These are phyloP conservation scores for Ochotona curzoniae DNA, from an alignment of 2,113 vertebrate genomes.

Conservation along the genomic window DNA sequence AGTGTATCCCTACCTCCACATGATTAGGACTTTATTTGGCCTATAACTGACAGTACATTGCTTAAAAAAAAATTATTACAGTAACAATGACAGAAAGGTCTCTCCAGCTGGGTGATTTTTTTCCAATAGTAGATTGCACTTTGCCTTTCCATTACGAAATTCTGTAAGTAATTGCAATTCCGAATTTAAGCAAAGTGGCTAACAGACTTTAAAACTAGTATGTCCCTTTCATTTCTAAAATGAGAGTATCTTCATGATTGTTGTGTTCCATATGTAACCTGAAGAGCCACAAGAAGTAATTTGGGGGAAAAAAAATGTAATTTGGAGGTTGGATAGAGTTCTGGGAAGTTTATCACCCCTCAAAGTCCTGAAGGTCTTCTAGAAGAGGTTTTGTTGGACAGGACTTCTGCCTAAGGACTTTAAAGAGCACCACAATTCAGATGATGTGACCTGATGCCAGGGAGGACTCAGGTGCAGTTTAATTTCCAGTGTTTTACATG, in stretches of 20 bases:
- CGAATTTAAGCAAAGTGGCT: not conserved
- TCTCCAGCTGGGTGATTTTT: not conserved
- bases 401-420: not conserved
- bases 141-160: not conserved
- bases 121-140: not conserved
- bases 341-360: not conserved
- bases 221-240: conserved; percentile 19
- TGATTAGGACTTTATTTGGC: not conserved
- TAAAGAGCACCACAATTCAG: not conserved
- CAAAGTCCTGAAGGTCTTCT: not conserved
- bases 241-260: not conserved
- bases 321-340: not conserved
- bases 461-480: not conserved
- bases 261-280: not conserved
- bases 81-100: not conserved
- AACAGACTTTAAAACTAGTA: not conserved
- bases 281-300: not conserved
- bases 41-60: not conserved
- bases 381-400: not conserved
- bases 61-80: not conserved
- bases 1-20: not conserved
- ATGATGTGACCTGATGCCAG: not conserved
- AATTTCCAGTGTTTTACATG: not conserved
- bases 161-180: not conserved
- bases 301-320: not conserved